Evolutionary conservation across 2,888 invertebrate genomes (phyloP).

Genomic region (Mythimna vitellina): DNA sequence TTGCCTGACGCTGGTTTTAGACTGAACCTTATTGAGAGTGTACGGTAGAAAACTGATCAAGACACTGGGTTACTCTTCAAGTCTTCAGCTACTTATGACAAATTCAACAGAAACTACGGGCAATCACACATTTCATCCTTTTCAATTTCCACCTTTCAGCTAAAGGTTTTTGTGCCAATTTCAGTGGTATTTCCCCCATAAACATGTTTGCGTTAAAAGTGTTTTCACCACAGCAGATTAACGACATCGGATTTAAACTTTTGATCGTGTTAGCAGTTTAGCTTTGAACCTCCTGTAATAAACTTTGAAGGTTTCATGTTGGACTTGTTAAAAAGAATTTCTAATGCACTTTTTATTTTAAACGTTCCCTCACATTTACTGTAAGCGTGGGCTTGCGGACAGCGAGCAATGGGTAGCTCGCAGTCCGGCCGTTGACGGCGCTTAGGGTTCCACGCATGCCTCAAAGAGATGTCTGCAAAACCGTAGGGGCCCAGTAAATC

Average conservation of each 20-base stretch:
- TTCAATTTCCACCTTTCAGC: conserved; percentile 6
- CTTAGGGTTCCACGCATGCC: no score
- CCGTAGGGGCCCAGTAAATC: no score
- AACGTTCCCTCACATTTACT: no score
- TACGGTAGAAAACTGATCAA: no score
- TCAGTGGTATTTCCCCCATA: conserved; percentile 13
- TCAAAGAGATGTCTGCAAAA: no score
- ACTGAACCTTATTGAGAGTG: no score
- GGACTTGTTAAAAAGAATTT: background rate
- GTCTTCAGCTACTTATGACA: background rate
- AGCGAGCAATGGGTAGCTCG: no score
- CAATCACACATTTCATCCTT: background rate
- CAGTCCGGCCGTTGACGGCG: no score
- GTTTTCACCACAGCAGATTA: conserved; percentile 41
- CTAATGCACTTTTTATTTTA: background rate
- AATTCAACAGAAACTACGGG: background rate
- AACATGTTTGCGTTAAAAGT: conserved; percentile 45
- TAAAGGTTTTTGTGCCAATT: conserved; percentile 42
- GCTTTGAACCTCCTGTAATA: background rate
- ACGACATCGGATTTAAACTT: conserved; percentile 9
- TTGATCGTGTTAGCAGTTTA: conserved; percentile 9
- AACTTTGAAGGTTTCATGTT: background rate
- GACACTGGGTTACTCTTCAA: background rate
- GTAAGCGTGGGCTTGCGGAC: no score
- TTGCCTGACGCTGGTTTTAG: no score